phyloP scores from a whole-genome alignment of 2,113 vertebrate species.

The Sapajus apella region DNA sequence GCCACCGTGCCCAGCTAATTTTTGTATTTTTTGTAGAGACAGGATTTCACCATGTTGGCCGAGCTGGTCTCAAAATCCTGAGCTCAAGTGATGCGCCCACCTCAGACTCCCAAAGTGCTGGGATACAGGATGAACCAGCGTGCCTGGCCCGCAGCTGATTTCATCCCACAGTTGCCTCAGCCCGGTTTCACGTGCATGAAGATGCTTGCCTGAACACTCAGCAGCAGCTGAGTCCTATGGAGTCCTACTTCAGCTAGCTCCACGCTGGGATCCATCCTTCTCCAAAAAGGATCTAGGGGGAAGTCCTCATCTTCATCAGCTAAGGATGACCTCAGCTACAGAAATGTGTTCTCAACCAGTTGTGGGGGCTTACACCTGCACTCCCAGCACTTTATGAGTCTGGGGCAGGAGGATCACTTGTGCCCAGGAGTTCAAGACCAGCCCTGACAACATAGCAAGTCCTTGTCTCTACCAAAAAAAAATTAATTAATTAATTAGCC shows the following conservation, averaged over 20 bases:
- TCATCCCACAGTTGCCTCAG: accelerated
- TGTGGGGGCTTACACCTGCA: no score
- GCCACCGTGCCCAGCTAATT: neutral
- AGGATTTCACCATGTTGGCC: neutral
- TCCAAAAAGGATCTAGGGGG: neutral
- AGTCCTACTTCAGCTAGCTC: no score
- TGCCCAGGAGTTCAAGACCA: no score
- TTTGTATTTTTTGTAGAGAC: neutral
- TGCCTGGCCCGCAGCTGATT: accelerated
- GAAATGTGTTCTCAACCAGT: neutral
- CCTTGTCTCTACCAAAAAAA: no score
- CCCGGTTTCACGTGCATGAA: accelerated
- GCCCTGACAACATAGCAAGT: no score
- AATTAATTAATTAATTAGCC: neutral
- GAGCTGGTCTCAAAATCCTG: neutral
- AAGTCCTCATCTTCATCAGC: neutral
- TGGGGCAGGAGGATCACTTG: no score
- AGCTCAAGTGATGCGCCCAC: neutral
- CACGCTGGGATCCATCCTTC: accelerated
- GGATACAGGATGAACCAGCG: neutral
- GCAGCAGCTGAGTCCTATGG: no score
- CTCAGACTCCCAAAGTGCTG: neutral
- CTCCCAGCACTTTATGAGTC: no score
- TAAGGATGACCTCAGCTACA: neutral
- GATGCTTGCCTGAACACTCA: accelerated